Percentiles rank a stretch among this genome's conserved stretches.
These are phyloP conservation scores for Rhabdophis nuchalis DNA, from an alignment of 2,797 vertebrate species.

Conservation along the genomic window DNA sequence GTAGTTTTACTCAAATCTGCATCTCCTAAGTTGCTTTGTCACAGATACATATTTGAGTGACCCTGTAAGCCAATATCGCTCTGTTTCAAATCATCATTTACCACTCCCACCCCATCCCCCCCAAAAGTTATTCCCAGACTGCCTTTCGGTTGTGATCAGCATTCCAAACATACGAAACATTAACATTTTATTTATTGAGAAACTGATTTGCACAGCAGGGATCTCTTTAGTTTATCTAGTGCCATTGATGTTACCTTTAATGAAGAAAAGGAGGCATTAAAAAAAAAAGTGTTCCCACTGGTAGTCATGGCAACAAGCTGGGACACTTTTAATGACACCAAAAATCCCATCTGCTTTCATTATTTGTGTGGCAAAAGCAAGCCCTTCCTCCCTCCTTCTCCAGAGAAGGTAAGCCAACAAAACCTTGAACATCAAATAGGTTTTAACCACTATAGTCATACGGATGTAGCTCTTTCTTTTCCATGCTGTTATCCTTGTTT, in stretches of 20 bases:
- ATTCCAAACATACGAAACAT: constrained; percentile 58
- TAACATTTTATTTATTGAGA: constrained; percentile 63
- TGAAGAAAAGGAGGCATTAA: constrained; percentile 67
- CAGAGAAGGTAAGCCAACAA: not conserved
- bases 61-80: constrained; percentile 10
- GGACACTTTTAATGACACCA: constrained; percentile 53
- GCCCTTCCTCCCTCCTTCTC: constrained; percentile 36
- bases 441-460: not conserved
- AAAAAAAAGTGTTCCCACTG: constrained; percentile 58
- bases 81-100: constrained; percentile 20
- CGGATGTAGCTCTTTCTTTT: not conserved
- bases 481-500: not conserved
- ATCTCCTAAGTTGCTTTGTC: not conserved
- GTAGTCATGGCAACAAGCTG: constrained; percentile 59
- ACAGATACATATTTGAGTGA: constrained; percentile 18
- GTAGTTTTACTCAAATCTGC: not conserved
- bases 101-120: not conserved
- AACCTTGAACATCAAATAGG: not conserved
- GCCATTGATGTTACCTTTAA: constrained; percentile 62
- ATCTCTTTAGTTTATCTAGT: constrained; percentile 61
- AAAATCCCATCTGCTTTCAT: constrained; percentile 66
- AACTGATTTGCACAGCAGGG: constrained; percentile 60
- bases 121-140: constrained; percentile 39
- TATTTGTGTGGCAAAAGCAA: constrained; percentile 57
- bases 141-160: constrained; percentile 49